Evolutionary conservation across 35 echinoderm and acorn worm species (phyloP), one percentile per base, ranked within the genome.

Genomic region (Ophiothrix spiculata): DNA sequence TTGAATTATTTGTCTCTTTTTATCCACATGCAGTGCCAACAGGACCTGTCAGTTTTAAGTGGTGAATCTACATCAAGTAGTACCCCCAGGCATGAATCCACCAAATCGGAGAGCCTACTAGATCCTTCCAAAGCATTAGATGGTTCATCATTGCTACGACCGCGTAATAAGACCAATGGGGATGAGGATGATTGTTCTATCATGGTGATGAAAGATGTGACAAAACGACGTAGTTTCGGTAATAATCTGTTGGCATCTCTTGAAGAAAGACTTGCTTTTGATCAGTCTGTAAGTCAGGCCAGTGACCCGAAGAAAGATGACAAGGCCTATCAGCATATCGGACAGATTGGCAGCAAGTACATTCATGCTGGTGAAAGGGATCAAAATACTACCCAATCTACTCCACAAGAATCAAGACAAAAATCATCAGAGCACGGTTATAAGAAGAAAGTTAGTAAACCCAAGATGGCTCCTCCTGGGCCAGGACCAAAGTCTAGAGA

Each of bases 231-330:
- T 56, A 84, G 81, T 35, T 60, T 84, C 34, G 81, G 81, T 36
- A 84, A 69, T 25, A 89, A 80, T 64, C 78, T 79, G 23, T 39
- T 81, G 63, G 87, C 78, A 11, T 89, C 87, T 13, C 81, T 64
- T n/a, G 64, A 79, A 45, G 87, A 89, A 35, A 63, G 79, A 80
- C 78, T 75, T 29, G 87, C 79, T 56, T 75, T 75, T 37, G 86
- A 81, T 33, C 37, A 81, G 75, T 69, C 60, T 15, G 60, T 25
- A 28, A 69, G 42, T 19, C 6, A 19, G 19, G 6, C 60, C 17
- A 2, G 3, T 4, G 60, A 6, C 29, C 16, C 16, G 60, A 69
- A 69, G 23, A 69, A 69, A n/a, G 60, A 49, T 49, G 42, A 69
- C 60, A 10, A 69, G 60, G 60, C 17, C 23, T 10, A 69, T 28